Evolutionary conservation across 64 coral and sea anemone species (phyloP), one percentile per base, ranked within the genome.

Genomic region (Stichodactyla mertensii): DNA sequence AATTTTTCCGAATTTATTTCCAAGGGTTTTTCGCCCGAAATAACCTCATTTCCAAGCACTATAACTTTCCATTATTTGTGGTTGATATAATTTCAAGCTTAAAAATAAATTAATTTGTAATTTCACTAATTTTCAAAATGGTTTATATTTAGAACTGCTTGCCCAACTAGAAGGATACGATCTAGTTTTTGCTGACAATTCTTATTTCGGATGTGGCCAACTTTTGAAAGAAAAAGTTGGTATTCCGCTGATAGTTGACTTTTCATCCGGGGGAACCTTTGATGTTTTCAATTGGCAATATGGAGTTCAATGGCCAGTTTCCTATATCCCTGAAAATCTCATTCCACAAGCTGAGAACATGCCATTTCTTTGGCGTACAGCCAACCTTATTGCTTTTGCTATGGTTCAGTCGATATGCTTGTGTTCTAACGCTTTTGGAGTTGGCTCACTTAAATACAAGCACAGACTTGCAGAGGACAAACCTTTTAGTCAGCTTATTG

Each of bases 131-230:
- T 45, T 45, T 45, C 36, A 45, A 45, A 45, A 45, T 45, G 36
- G 36, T 45, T 45, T 45, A 45, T 36, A 36, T 36, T 1, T n/a
- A 31, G 28, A 31, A 31, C 19, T 85, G 14, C 54, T 85, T 54
- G 20, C 52, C 24, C 45, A 57, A 15, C 83, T 85, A 12, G 61
- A 24, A 85, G 83, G 56, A 60, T 60, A 57, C 16, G 83, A 85
- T 19, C 52, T 85, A 8, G 45, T 85, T 58, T 85, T 85, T 85
- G 83, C 55, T 24, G 83, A 85, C n/a, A 85, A 64, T 55, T 55
- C 83, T 6, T 45, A 61, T 61, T 6, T 3, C 4, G 83, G 83
- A 2, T 85, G 83, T 64, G 59, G 55, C 14, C 52, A 85, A 3
- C 56, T 85, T 8, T 28, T 85, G 7, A 16, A 85, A 31, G 16